Evolutionary conservation across 1,140 invertebrate species (phyloP).

Genomic region (Cataglyphis hispanica): DNA sequence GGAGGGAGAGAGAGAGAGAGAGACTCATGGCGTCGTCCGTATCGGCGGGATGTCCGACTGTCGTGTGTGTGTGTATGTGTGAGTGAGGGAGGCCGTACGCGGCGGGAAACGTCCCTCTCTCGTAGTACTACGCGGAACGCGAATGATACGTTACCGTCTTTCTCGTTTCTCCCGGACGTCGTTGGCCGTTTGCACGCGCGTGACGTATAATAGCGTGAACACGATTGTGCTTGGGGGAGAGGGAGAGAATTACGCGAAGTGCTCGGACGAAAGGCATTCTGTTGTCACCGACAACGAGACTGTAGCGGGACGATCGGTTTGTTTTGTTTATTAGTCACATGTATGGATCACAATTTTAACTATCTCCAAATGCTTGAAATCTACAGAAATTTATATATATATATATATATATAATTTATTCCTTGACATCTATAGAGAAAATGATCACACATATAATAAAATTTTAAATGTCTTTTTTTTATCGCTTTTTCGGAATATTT

Average conservation of each 20-base stretch:
- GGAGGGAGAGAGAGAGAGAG: not conserved
- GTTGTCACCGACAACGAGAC: no score
- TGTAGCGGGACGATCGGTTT: no score
- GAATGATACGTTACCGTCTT: conserved; percentile 40
- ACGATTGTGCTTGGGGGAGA: not conserved
- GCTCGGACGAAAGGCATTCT: not conserved
- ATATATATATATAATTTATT: no score
- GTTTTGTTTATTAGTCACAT: no score
- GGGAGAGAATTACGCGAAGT: not conserved
- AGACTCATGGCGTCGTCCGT: not conserved
- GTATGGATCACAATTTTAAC: no score
- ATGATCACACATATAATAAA: no score
- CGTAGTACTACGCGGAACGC: conserved; percentile 74
- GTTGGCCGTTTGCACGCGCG: not conserved
- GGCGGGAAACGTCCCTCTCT: conserved; percentile 68
- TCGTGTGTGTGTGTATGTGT: not conserved
- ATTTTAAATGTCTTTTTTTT: no score
- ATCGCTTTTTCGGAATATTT: no score
- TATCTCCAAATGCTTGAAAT: no score
- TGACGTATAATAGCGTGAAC: not conserved
- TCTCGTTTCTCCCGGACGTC: not conserved
- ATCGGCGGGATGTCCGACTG: not conserved
- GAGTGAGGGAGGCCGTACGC: conserved; percentile 60
- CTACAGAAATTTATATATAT: no score
- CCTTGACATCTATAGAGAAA: no score